These are phyloP conservation scores for Amphipoea lucens DNA, from an alignment of 2,888 invertebrate species.

Conservation along the genomic window DNA sequence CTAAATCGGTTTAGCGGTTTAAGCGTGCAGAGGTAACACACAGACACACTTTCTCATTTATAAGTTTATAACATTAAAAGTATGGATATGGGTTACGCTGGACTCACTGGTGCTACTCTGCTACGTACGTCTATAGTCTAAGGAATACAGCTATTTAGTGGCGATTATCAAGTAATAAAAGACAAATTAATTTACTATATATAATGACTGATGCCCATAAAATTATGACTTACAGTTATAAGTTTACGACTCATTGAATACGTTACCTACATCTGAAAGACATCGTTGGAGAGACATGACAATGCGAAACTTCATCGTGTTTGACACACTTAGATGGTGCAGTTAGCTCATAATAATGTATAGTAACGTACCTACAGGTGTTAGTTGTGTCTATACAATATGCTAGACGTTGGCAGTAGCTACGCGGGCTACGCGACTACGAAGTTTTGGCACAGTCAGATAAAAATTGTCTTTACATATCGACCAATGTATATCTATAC, in stretches of 20 bases:
- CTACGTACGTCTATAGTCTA: not conserved
- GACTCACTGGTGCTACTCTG: not conserved
- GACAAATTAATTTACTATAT: not conserved
- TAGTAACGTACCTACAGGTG: not conserved
- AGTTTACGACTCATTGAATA: constrained; percentile 15
- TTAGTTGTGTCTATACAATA: not conserved
- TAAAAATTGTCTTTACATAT: not conserved
- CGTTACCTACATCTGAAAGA: not conserved
- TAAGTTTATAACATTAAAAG: no score
- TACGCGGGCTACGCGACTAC: not conserved
- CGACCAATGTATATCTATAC: not conserved
- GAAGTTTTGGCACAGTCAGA: not conserved
- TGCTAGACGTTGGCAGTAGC: not conserved
- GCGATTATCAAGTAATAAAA: not conserved
- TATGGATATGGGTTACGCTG: no score
- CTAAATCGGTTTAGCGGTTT: no score
- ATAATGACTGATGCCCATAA: constrained; percentile 2
- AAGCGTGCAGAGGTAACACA: no score
- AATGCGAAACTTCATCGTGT: constrained; percentile 1
- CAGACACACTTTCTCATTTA: no score
- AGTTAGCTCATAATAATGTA: constrained; percentile 21
- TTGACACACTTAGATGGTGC: constrained; percentile 43
- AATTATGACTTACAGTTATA: constrained; percentile 20
- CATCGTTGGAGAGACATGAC: not conserved
- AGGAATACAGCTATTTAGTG: not conserved